phyloP scores from a whole-genome alignment of 2,888 invertebrate species.

The Aromia moschata region DNA sequence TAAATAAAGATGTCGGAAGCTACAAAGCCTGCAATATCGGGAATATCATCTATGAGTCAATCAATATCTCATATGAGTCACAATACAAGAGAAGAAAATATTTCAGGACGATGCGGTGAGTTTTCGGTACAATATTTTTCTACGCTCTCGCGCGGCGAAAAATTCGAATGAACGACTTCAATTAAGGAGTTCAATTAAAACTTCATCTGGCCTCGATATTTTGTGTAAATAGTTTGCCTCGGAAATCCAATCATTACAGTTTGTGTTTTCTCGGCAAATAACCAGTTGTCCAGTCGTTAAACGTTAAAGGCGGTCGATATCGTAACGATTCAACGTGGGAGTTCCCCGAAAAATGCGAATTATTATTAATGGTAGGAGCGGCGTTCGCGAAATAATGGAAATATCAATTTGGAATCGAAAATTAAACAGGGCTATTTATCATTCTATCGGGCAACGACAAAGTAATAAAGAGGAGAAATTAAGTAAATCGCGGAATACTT shows the following conservation, averaged over 20 bases:
- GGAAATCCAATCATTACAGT: conserved; percentile 16
- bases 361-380: conserved; percentile 4
- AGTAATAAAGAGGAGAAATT: conserved; percentile 4
- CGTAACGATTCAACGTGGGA: neutral
- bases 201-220: conserved; percentile 11
- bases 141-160: too few species aligned
- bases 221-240: conserved; percentile 14
- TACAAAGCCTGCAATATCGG: too few species aligned
- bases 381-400: conserved; percentile 8
- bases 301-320: neutral
- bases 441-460: conserved; percentile 1
- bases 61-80: too few species aligned
- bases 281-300: conserved; percentile 3
- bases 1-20: too few species aligned
- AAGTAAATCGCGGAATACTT: conserved; percentile 4
- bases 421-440: conserved; percentile 2
- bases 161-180: too few species aligned
- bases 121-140: too few species aligned
- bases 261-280: conserved; percentile 9
- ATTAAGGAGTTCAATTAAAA: conserved; percentile 24
- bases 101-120: too few species aligned
- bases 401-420: conserved; percentile 11
- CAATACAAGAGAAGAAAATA: too few species aligned
- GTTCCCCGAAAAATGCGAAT: conserved; percentile 3
- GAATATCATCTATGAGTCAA: too few species aligned